A percentile compares a stretch with the other conserved stretches of the same genome.
Evolutionary conservation across 2,888 invertebrate genomes (phyloP).

Genomic region (Acholoe squamosa): DNA sequence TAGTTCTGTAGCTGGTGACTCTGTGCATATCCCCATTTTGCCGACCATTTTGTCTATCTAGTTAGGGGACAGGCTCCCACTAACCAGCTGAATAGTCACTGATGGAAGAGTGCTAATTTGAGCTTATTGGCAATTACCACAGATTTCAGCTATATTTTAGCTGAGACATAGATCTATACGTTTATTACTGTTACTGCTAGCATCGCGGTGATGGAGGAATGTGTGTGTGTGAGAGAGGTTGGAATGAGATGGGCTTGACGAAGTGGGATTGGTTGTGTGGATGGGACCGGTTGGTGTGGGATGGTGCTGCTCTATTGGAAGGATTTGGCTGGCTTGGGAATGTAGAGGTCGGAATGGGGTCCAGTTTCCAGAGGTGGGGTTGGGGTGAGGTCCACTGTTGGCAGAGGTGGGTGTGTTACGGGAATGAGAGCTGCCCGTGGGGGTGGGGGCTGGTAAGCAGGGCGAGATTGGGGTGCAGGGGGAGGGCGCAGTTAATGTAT

Average conservation of each 20-base stretch:
- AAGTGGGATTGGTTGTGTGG: not conserved
- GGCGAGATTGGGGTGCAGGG: not conserved
- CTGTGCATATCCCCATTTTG: too few species aligned
- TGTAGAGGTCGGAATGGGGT: not conserved
- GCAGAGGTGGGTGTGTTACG: too few species aligned
- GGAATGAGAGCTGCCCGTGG: too few species aligned
- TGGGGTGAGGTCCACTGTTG: not conserved
- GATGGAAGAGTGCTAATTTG: too few species aligned
- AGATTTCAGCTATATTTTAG: too few species aligned
- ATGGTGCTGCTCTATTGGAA: not conserved
- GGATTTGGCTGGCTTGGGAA: not conserved
- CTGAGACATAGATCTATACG: too few species aligned
- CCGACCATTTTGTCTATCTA: not conserved
- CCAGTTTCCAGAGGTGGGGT: not conserved
- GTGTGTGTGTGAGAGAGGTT: not conserved
- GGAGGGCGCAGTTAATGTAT: slow-evolving; percentile 50
- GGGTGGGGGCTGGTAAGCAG: not conserved
- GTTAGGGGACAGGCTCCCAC: too few species aligned
- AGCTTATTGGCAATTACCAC: too few species aligned
- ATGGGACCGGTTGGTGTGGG: not conserved
- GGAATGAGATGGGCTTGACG: not conserved
- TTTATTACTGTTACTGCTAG: too few species aligned
- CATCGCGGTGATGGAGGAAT: too few species aligned
- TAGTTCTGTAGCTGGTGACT: not conserved
- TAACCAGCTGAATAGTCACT: too few species aligned